Percentiles rank a stretch among this genome's conserved stretches.
Evolutionary conservation across 2,888 invertebrate genomes (phyloP).

Genomic region (Euproctis similis): DNA sequence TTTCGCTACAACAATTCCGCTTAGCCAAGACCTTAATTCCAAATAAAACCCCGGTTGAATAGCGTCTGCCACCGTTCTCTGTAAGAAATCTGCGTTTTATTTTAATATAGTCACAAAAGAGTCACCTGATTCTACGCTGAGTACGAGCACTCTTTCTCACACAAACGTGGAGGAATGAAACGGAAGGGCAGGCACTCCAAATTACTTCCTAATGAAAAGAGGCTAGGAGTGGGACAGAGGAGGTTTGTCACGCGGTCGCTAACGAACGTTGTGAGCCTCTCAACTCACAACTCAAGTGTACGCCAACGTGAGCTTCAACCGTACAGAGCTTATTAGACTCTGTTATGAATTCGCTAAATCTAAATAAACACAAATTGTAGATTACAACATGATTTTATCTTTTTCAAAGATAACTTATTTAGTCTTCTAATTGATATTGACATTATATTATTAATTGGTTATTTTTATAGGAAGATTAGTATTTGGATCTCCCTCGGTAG

Average conservation of each 20-base stretch:
- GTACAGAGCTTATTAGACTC: slow-evolving; percentile 39
- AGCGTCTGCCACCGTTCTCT: slow-evolving; percentile 29
- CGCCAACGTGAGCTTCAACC: slow-evolving; percentile 36
- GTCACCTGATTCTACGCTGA: slow-evolving; percentile 68
- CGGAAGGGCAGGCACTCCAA: slow-evolving; percentile 70
- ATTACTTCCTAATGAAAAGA: slow-evolving; percentile 76
- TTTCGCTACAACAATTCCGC: slow-evolving; percentile 22
- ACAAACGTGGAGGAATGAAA: slow-evolving; percentile 71
- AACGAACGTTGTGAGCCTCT: slow-evolving; percentile 68
- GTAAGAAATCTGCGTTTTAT: slow-evolving; percentile 67
- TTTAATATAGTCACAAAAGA: slow-evolving; percentile 75
- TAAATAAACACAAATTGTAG: no score
- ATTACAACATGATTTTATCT: no score
- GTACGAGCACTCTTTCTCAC: slow-evolving; percentile 58
- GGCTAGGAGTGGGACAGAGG: slow-evolving; percentile 60
- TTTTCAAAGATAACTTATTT: no score
- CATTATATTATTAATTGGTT: no score
- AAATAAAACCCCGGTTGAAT: slow-evolving; percentile 59
- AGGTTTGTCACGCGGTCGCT: slow-evolving; percentile 65
- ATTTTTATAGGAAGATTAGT: no score
- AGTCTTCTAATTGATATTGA: no score
- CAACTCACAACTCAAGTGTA: slow-evolving; percentile 46
- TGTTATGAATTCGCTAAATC: no score
- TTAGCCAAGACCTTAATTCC: slow-evolving; percentile 49
- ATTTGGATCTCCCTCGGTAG: no score